phyloP scores from a whole-genome alignment of 2,888 invertebrate species.

The Heliconius ismenius region DNA sequence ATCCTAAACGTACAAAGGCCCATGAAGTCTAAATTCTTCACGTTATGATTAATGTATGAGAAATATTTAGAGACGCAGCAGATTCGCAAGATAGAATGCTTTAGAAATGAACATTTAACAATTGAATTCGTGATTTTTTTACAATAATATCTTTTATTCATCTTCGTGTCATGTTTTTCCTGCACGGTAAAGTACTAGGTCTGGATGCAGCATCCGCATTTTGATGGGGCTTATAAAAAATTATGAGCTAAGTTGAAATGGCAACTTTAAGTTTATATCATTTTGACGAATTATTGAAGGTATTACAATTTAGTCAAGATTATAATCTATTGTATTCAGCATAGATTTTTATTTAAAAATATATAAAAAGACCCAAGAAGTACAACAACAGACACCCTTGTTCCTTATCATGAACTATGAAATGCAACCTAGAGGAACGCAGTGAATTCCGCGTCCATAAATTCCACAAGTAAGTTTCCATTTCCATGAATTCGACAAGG shows the following conservation, averaged over 20 bases:
- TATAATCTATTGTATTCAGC: background rate
- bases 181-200: conserved; percentile 35
- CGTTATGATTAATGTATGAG: conserved; percentile 40
- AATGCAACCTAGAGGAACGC: no score
- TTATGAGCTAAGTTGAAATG: conserved; percentile 11
- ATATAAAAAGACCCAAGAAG: background rate
- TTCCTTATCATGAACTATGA: background rate
- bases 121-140: conserved; percentile 23
- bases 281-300: background rate
- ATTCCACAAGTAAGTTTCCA: no score
- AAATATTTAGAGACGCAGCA: conserved; percentile 32
- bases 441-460: no score
- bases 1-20: conserved; percentile 27
- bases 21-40: conserved; percentile 33
- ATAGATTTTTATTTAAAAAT: no score
- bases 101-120: conserved; percentile 21
- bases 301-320: background rate
- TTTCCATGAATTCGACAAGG: no score
- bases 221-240: conserved; percentile 19
- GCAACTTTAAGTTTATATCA: background rate
- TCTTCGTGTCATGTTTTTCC: conserved; percentile 36
- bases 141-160: conserved; percentile 36
- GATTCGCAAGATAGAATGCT: background rate
- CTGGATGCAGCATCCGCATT: conserved; percentile 12
- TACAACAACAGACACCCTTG: background rate